These are phyloP conservation scores for Periophthalmus magnuspinnatus DNA, from an alignment of 2,797 vertebrate genomes.

Conservation along the genomic window DNA sequence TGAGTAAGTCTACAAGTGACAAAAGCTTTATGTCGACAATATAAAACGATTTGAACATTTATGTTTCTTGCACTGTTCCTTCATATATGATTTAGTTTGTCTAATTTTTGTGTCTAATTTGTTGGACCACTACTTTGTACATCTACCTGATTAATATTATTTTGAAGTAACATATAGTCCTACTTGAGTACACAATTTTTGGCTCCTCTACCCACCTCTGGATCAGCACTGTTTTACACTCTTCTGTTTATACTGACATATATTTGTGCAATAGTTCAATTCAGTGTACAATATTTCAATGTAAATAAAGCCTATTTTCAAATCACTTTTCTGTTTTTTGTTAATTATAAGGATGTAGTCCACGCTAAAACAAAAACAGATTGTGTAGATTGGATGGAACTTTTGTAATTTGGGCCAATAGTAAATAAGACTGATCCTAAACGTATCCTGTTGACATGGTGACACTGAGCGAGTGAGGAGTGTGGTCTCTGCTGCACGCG, in stretches of 20 bases:
- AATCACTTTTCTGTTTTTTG: constrained; percentile 10
- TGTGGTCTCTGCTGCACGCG: neutral
- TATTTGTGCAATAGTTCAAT: constrained; percentile 36
- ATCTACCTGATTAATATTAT: no score
- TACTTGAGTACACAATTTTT: no score
- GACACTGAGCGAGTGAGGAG: neutral
- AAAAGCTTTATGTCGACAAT: no score
- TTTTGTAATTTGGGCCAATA: neutral
- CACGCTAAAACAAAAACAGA: neutral
- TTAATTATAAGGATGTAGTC: neutral
- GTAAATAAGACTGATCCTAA: neutral
- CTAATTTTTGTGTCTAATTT: no score
- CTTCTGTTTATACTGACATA: constrained; percentile 9
- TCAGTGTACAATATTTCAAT: constrained; percentile 23
- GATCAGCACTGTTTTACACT: neutral
- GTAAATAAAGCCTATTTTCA: constrained; percentile 58
- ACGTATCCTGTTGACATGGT: neutral
- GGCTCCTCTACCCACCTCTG: no score
- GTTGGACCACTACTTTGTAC: no score
- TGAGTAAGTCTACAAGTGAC: no score
- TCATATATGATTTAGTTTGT: no score
- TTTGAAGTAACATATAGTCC: no score
- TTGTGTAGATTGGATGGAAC: neutral
- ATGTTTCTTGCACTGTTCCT: no score
- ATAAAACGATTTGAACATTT: no score